phyloP scores from a whole-genome alignment of 1,140 invertebrate species.

The Anastatus disparis region DNA sequence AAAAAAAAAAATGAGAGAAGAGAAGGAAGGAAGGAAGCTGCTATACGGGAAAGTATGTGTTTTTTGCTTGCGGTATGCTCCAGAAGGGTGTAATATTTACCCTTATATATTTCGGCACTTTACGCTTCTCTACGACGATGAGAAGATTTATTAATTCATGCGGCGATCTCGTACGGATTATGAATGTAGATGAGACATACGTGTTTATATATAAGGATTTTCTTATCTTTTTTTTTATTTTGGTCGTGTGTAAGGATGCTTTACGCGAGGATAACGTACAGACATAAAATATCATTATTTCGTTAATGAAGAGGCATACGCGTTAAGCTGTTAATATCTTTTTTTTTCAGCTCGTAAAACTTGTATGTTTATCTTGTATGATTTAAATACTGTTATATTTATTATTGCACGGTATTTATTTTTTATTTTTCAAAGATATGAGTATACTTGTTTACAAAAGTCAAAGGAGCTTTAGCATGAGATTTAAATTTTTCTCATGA shows the following conservation, averaged over 20 bases:
- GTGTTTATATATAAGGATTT: neutral
- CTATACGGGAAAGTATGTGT: neutral
- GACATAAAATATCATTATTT: conserved; percentile 6
- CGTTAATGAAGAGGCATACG: conserved; percentile 1
- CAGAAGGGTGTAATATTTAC: neutral
- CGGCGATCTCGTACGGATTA: neutral
- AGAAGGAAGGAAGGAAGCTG: neutral
- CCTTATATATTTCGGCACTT: conserved; percentile 20
- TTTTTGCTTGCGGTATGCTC: neutral
- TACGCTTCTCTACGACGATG: neutral
- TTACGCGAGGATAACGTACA: neutral
- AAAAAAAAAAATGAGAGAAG: neutral
- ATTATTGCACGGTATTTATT: too few species aligned
- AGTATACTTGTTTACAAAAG: too few species aligned
- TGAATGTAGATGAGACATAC: conserved; percentile 15
- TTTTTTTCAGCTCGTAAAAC: too few species aligned
- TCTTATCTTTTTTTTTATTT: neutral
- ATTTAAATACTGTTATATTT: too few species aligned
- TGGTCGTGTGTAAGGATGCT: neutral
- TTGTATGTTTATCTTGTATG: too few species aligned
- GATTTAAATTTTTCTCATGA: too few species aligned
- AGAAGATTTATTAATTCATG: conserved; percentile 31
- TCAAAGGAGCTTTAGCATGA: too few species aligned
- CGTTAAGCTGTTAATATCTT: too few species aligned
- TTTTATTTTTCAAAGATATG: too few species aligned